These are phyloP conservation scores for Penaeus japonicus DNA, from an alignment of 1,140 invertebrate genomes.

Conservation along the genomic window DNA sequence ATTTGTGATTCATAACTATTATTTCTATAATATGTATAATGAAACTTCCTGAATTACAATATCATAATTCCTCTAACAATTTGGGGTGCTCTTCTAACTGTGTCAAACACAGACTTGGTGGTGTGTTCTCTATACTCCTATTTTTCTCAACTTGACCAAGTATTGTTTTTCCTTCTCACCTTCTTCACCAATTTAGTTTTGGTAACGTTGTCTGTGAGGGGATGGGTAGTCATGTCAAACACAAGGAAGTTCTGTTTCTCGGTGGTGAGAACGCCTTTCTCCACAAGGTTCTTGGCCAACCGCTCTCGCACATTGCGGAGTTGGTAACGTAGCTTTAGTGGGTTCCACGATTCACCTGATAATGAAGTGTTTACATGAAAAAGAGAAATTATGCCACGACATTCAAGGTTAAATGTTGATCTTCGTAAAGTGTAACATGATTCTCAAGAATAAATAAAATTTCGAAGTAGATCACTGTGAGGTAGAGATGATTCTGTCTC, in stretches of 20 bases:
- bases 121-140: too few species aligned
- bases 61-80: too few species aligned
- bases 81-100: too few species aligned
- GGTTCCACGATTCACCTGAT: constrained; percentile 99
- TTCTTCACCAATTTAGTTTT: constrained; percentile 98
- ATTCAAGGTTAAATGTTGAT: too few species aligned
- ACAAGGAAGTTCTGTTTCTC: constrained; percentile 99
- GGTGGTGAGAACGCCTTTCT: constrained; percentile 99
- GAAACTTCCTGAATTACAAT: too few species aligned
- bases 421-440: constrained; percentile 55
- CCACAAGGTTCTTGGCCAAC: constrained; percentile 98
- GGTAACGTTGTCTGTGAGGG: constrained; percentile 92
- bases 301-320: constrained; percentile 98
- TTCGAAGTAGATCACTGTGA: too few species aligned
- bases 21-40: too few species aligned
- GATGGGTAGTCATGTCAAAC: constrained; percentile 99
- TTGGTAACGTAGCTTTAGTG: constrained; percentile 96
- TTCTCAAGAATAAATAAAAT: constrained; percentile 16
- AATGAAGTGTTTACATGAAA: not conserved
- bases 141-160: too few species aligned
- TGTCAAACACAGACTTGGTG: too few species aligned
- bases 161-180: constrained; percentile 67
- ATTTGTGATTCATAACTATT: too few species aligned
- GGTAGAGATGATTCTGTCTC: too few species aligned
- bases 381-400: too few species aligned